phyloP scores from a whole-genome alignment of 2,797 vertebrate species.

The Muraenolepis orangiensis region DNA sequence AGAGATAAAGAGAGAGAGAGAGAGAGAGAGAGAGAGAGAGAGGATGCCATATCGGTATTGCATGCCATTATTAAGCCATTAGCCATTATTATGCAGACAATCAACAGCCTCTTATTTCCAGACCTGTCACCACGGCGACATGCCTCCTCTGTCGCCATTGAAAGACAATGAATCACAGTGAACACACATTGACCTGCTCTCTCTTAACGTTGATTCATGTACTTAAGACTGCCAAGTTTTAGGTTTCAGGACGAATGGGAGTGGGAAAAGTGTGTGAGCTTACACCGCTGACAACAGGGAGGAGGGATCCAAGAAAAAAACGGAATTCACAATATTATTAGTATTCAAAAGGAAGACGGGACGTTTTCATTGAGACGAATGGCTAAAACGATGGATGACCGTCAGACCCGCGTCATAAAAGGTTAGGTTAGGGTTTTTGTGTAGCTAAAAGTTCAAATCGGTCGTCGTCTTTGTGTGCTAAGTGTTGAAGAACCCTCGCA shows the following conservation, averaged over 20 bases:
- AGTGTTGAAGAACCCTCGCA: neutral
- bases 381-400: too few species aligned
- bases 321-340: too few species aligned
- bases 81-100: neutral
- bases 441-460: neutral
- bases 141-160: conserved; percentile 27
- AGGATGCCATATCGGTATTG: neutral
- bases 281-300: too few species aligned
- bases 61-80: neutral
- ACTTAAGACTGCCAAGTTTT: conserved; percentile 27
- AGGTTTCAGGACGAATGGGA: conserved; percentile 40
- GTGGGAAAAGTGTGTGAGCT: conserved; percentile 12
- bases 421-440: neutral
- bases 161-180: conserved; percentile 30
- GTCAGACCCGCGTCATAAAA: neutral
- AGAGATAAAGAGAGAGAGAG: too few species aligned
- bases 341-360: neutral
- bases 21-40: neutral
- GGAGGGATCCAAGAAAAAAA: conserved; percentile 52
- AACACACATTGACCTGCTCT: conserved; percentile 22
- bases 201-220: conserved; percentile 47
- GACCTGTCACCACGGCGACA: conserved; percentile 14
- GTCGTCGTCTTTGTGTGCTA: neutral
- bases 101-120: neutral
- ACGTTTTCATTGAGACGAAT: neutral